A percentile compares a stretch with the other conserved stretches of the same genome.
These are phyloP conservation scores for Anhinga anhinga DNA, from an alignment of 2,113 vertebrate species.

Conservation along the genomic window DNA sequence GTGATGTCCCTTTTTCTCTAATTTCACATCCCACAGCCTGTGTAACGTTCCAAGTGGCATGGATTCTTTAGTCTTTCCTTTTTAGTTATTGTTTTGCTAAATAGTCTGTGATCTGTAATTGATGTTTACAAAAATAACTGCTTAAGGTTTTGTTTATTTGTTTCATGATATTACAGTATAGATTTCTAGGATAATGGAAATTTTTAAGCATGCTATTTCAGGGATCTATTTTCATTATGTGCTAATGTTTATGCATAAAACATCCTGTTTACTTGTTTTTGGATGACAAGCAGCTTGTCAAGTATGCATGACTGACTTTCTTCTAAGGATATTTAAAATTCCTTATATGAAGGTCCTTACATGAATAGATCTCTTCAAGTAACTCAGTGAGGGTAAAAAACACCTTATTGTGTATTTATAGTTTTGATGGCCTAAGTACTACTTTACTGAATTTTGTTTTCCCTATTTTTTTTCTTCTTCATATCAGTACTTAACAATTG, in stretches of 20 bases:
- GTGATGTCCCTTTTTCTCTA: neutral
- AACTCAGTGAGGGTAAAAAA: neutral
- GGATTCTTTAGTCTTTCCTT: neutral
- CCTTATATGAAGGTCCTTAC: neutral
- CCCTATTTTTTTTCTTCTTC: neutral
- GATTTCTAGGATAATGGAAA: neutral
- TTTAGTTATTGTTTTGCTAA: neutral
- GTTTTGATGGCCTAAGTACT: neutral
- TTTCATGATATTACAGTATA: neutral
- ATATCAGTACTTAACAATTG: neutral
- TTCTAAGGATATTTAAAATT: neutral
- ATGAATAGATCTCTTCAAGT: neutral
- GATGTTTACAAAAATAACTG: neutral
- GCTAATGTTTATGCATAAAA: conserved; percentile 6
- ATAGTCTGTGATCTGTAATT: neutral
- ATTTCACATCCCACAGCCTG: neutral
- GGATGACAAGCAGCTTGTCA: neutral
- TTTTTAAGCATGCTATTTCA: neutral
- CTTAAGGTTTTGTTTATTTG: neutral
- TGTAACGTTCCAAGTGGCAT: neutral
- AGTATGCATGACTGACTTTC: neutral
- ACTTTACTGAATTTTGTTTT: neutral
- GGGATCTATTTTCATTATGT: neutral
- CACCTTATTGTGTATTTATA: neutral
- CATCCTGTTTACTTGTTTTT: neutral